Conservation (phyloP, 2,797 vertebrate species). For the Mycteria americana region DNA sequence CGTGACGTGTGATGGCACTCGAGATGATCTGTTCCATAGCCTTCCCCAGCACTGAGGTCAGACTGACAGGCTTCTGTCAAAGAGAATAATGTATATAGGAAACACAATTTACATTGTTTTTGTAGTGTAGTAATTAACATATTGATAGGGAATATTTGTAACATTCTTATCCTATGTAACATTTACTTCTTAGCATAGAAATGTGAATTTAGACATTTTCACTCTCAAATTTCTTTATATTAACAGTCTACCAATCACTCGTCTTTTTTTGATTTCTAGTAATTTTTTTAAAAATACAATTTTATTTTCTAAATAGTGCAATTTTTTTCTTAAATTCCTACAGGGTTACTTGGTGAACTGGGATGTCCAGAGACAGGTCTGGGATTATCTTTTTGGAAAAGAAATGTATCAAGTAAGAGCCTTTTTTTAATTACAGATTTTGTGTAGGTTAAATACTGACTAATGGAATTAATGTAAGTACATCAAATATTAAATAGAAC, state of each 20-base stretch:
- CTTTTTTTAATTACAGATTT: neutral
- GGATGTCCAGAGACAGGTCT: constrained; percentile 98
- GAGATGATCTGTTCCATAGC: neutral
- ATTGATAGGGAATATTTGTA: neutral
- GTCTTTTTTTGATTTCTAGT: neutral
- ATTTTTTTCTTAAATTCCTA: neutral
- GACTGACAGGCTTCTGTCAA: neutral
- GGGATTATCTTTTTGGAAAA: constrained; percentile 98
- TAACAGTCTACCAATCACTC: neutral
- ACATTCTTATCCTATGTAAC: neutral
- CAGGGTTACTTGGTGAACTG: constrained; percentile 98
- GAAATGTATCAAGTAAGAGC: constrained; percentile 95
- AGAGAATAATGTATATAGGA: neutral
- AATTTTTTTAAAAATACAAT: neutral
- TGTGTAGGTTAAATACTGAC: neutral
- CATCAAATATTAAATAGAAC: neutral
- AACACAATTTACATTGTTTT: neutral
- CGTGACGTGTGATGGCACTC: rapidly evolving
- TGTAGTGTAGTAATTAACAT: neutral
- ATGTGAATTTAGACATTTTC: neutral
- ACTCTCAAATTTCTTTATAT: neutral
- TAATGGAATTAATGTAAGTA: neutral
- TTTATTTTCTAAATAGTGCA: neutral
- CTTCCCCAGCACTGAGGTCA: neutral
- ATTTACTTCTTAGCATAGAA: neutral